Conservation (phyloP, 2,888 invertebrate species). For the Desoria tigrina region DNA sequence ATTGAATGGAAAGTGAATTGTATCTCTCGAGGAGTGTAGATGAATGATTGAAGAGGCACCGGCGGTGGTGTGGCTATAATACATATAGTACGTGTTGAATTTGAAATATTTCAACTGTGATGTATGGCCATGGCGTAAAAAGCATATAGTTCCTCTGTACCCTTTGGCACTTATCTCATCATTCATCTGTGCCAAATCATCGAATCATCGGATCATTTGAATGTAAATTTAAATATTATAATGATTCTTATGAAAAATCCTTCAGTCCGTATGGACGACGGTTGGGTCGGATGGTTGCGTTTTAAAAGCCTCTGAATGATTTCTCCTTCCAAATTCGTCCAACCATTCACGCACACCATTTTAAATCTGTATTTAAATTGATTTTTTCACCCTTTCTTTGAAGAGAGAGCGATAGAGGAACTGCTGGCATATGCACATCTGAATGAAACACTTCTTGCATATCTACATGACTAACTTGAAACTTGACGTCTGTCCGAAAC, state of each 20-base stretch:
- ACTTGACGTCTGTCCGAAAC: neutral
- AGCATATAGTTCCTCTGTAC: slow-evolving; percentile 9
- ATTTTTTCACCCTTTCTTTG: slow-evolving; percentile 7
- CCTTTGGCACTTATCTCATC: slow-evolving; percentile 29
- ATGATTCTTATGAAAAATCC: slow-evolving; percentile 2
- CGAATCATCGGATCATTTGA: slow-evolving; percentile 7
- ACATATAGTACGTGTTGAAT: too few relatives aligned
- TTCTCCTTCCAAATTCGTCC: slow-evolving; percentile 8
- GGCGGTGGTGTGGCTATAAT: too few relatives aligned
- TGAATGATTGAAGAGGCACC: slow-evolving; percentile 16
- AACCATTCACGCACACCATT: slow-evolving; percentile 4
- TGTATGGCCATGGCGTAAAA: neutral
- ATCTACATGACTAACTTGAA: neutral
- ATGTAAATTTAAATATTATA: slow-evolving; percentile 13
- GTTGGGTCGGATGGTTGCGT: neutral
- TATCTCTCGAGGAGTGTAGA: slow-evolving; percentile 4
- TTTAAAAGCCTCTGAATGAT: neutral
- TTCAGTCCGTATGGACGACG: neutral
- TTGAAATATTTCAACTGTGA: too few relatives aligned
- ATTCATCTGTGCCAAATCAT: slow-evolving; percentile 24
- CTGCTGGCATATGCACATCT: slow-evolving; percentile 2
- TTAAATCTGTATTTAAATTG: slow-evolving; percentile 4
- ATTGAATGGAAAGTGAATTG: neutral
- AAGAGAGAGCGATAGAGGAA: neutral
- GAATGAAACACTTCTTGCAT: neutral